Evolutionary conservation across 2,113 vertebrate species (phyloP), one percentile per base, ranked within the genome.

Genomic region (Zosterops borbonicus): DNA sequence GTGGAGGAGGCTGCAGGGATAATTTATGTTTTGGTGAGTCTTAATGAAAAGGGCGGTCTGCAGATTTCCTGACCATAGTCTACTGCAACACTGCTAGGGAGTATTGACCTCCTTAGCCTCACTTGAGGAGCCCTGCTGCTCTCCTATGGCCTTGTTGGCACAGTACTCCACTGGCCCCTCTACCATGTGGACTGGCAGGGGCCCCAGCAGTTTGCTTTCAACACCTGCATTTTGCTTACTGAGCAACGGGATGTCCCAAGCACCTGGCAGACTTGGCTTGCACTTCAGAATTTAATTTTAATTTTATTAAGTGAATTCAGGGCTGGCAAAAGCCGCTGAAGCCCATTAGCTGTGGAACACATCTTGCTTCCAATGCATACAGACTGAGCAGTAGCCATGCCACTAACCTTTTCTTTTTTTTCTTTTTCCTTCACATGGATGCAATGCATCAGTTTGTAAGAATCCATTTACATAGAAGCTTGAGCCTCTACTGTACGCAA

Each of bases 301-400:
- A 92, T 92, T 95, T 96, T 94, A 93, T 93, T 94, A 94, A 96
- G 68, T 90, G 93, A 70, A 68, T 90, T 95, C 41, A 62, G 37
- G 44, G 21, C 62, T 93, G 83, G 58, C 69, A 90, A 75, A 95
- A 93, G 65, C 64, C 93, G 73, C 76, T 28, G 41, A 90, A 89
- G 60, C 41, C 47, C 73, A 69, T 94, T 94, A 90, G 53, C 65
- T 52, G 18, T 44, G 31, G 80, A 90, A 33, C 23, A 68, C 0
- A 0, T 84, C 80, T 92, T 76, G n/a, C 73, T 94, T 90, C 73
- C 53, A 81, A 77, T 2, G 9, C 47, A 17, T 39, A 28, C 39
- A 55, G 71, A 77, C 60, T 62, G 52, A 65, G 71, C 50, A 70
- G 64, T 67, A 88, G 85, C 44, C 68, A 63, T 63, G 55, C 35